A percentile compares a stretch with the other conserved stretches of the same genome.
These are phyloP conservation scores for Microcaecilia unicolor DNA, from an alignment of 2,797 vertebrate genomes.

Conservation along the genomic window DNA sequence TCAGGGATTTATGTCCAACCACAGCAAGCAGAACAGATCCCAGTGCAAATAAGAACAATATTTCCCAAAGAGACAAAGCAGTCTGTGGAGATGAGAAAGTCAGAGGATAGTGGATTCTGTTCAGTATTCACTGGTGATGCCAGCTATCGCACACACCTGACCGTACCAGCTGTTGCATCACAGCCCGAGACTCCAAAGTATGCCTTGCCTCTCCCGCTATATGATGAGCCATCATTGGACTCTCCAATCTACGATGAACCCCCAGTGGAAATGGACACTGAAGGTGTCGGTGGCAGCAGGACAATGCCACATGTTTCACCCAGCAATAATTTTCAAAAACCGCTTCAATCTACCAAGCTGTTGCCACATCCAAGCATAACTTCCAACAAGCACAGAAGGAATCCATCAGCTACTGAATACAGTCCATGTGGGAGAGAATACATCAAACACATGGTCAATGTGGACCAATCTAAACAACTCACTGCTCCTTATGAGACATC, in stretches of 20 bases:
- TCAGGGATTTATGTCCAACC: constrained; percentile 43
- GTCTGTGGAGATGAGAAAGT: constrained; percentile 75
- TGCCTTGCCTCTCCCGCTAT: constrained; percentile 62
- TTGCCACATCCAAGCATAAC: constrained; percentile 57
- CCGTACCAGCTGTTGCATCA: constrained; percentile 55
- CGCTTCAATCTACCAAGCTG: constrained; percentile 44
- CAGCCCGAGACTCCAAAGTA: constrained; percentile 66
- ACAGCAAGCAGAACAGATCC: constrained; percentile 44
- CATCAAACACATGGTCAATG: constrained; percentile 84
- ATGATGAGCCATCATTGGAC: constrained; percentile 71
- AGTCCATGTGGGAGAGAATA: constrained; percentile 82
- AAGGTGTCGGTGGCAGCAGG: constrained; percentile 52
- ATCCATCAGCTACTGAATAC: constrained; percentile 69
- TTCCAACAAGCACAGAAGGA: constrained; percentile 54
- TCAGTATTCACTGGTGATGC: constrained; percentile 52
- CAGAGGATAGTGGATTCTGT: constrained; percentile 74
- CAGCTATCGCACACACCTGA: constrained; percentile 40
- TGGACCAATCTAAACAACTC: constrained; percentile 60
- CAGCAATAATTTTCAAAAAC: constrained; percentile 64
- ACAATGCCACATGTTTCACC: constrained; percentile 46
- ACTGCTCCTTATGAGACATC: constrained; percentile 12
- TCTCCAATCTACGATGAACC: constrained; percentile 82
- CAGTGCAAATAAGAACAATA: constrained; percentile 44
- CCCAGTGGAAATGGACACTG: constrained; percentile 79
- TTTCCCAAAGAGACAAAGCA: constrained; percentile 51